A percentile compares a stretch with the other conserved stretches of the same genome.
These are phyloP conservation scores for Eupithecia exiguata DNA, from an alignment of 2,888 invertebrate species.

Conservation along the genomic window DNA sequence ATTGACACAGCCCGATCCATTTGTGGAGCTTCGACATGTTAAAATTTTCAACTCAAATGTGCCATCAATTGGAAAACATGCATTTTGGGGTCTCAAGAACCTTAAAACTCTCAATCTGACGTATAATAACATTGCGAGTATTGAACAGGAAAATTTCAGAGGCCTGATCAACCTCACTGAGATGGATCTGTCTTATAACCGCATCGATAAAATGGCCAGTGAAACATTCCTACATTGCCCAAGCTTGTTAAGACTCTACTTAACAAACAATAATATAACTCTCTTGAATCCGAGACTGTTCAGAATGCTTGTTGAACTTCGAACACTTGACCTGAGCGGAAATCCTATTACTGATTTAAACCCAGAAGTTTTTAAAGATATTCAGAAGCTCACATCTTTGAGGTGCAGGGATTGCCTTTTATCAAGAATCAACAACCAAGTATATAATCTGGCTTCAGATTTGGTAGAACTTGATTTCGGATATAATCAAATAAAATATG, in stretches of 20 bases:
- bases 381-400: conserved; percentile 87
- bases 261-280: conserved; percentile 87
- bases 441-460: conserved; percentile 89
- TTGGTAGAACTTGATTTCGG: conserved; percentile 90
- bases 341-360: conserved; percentile 89
- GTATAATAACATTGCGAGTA: conserved; percentile 88
- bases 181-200: conserved; percentile 89
- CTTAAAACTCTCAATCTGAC: conserved; percentile 86
- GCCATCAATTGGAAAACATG: conserved; percentile 90
- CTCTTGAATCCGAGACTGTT: conserved; percentile 89
- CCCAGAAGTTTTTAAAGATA: conserved; percentile 91
- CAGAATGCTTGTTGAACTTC: conserved; percentile 88
- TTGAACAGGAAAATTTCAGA: conserved; percentile 89
- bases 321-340: conserved; percentile 88
- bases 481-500: conserved; percentile 89
- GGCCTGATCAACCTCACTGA: conserved; percentile 89
- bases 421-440: conserved; percentile 89
- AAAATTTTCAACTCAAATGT: conserved; percentile 89
- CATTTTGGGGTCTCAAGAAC: conserved; percentile 91
- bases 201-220: conserved; percentile 89
- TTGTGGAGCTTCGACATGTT: conserved; percentile 86
- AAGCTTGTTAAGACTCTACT: conserved; percentile 86
- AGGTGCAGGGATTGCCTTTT: conserved; percentile 89
- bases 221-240: conserved; percentile 90
- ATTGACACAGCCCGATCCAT: conserved; percentile 81